Conservation (phyloP, 2,797 vertebrate species). For the Chelidonichthys spinosus region DNA sequence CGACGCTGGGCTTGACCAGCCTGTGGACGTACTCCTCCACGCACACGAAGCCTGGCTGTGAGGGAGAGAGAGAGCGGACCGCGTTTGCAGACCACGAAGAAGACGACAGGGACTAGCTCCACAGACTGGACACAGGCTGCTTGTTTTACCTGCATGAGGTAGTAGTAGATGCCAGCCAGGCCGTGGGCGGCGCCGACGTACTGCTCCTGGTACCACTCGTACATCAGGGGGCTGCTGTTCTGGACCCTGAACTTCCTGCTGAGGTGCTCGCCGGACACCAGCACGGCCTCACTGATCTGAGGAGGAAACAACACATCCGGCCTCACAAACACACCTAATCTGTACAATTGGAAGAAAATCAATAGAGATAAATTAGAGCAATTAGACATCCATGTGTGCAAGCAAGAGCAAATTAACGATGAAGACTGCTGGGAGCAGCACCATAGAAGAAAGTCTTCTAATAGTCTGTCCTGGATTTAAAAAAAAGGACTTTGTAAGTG, state of each 20-base stretch:
- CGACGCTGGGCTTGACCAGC: conserved; percentile 93
- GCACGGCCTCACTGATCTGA: conserved; percentile 89
- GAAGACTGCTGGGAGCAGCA: too few relatives aligned
- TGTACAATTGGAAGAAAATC: conserved; percentile 21
- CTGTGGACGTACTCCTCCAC: conserved; percentile 83
- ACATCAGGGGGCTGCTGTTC: conserved; percentile 92
- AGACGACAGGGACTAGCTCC: background rate
- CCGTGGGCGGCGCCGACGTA: conserved; percentile 96
- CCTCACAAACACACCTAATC: conserved; percentile 36
- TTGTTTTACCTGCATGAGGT: conserved; percentile 92
- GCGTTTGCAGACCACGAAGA: background rate
- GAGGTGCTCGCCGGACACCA: conserved; percentile 90
- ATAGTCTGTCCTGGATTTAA: background rate
- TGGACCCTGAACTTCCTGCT: conserved; percentile 88
- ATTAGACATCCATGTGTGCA: conserved; percentile 1
- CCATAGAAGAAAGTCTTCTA: too few relatives aligned
- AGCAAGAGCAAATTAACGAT: conserved; percentile 20
- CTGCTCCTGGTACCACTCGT: conserved; percentile 97
- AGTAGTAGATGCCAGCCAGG: conserved; percentile 97
- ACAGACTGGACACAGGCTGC: background rate
- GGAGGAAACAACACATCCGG: conserved; percentile 28
- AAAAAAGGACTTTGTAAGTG: background rate
- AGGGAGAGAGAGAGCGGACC: background rate
- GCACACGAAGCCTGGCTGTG: conserved; percentile 81
- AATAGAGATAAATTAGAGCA: conserved; percentile 21